A percentile compares a stretch with the other conserved stretches of the same genome.
These are phyloP conservation scores for Drosophila robusta DNA, from an alignment of 2,888 invertebrate genomes.

Conservation along the genomic window DNA sequence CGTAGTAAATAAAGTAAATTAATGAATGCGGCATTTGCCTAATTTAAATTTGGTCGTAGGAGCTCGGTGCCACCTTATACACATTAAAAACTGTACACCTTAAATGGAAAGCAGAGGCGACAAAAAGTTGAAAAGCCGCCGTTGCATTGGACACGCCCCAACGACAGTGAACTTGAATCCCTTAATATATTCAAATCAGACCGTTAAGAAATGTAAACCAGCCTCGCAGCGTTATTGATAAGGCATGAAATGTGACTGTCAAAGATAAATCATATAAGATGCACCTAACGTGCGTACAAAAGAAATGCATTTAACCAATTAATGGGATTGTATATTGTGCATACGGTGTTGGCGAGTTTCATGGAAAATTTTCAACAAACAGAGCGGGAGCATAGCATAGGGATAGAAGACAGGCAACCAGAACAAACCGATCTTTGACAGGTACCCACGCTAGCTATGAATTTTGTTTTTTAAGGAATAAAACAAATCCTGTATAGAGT, in stretches of 20 bases:
- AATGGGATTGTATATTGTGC: constrained; percentile 20
- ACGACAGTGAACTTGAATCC: constrained; percentile 60
- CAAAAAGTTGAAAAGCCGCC: constrained; percentile 1
- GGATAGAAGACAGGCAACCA: neutral
- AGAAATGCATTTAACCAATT: constrained; percentile 40
- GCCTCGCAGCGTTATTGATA: constrained; percentile 45
- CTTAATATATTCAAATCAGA: constrained; percentile 63
- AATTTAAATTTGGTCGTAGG: constrained; percentile 41
- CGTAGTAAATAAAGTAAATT: constrained; percentile 23
- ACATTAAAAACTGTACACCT: constrained; percentile 10
- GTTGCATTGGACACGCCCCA: constrained; percentile 52
- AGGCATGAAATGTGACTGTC: constrained; percentile 68
- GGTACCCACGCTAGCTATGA: constrained; percentile 27
- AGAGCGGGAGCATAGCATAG: constrained; percentile 1
- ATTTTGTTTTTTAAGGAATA: constrained; percentile 51
- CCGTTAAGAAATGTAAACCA: constrained; percentile 36
- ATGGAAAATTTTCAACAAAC: constrained; percentile 19
- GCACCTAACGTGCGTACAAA: constrained; percentile 12
- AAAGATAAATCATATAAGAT: constrained; percentile 66
- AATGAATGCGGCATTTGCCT: constrained; percentile 39
- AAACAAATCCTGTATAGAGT: constrained; percentile 54
- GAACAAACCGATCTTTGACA: constrained; percentile 19
- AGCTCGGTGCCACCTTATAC: neutral
- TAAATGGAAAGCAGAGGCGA: constrained; percentile 1
- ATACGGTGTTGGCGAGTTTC: neutral